These are phyloP conservation scores for Drosophila persimilis DNA, from an alignment of 1,140 invertebrate species.

Conservation along the genomic window DNA sequence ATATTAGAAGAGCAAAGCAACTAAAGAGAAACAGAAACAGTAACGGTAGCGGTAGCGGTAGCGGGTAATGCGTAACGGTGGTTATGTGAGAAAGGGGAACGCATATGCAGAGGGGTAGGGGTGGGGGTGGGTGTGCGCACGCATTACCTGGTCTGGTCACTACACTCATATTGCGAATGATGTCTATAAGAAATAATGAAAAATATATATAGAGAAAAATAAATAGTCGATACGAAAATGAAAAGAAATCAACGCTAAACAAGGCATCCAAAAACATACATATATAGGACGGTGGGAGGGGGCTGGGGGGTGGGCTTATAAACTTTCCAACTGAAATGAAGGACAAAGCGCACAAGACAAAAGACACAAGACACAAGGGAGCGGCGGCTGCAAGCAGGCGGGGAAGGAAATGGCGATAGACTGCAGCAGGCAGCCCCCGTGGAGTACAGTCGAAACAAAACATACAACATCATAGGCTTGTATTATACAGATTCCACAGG, in stretches of 20 bases:
- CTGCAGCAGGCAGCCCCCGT: constrained; percentile 14
- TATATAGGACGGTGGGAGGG: neutral
- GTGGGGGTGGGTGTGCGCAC: constrained; percentile 27
- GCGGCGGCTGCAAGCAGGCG: constrained; percentile 24
- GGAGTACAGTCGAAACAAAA: constrained; percentile 37
- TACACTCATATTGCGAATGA: constrained; percentile 83
- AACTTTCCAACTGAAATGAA: constrained; percentile 23
- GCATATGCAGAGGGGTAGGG: too few species aligned
- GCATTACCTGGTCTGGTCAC: constrained; percentile 73
- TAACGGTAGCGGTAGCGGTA: constrained; percentile 1
- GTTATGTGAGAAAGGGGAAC: too few species aligned
- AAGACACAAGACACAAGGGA: neutral
- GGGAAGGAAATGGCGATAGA: constrained; percentile 21
- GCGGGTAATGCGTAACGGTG: too few species aligned
- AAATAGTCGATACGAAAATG: constrained; percentile 33
- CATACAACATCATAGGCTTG: constrained; percentile 18
- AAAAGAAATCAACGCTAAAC: constrained; percentile 23
- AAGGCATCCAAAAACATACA: constrained; percentile 22
- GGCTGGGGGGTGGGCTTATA: neutral
- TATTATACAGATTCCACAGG: constrained; percentile 34
- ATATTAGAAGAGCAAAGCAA: too few species aligned
- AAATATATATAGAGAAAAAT: constrained; percentile 66
- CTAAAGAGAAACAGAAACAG: neutral
- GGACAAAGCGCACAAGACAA: neutral
- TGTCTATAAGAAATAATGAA: constrained; percentile 82